Conservation (phyloP, 2,797 vertebrate species). For the Muscicapa striata region DNA sequence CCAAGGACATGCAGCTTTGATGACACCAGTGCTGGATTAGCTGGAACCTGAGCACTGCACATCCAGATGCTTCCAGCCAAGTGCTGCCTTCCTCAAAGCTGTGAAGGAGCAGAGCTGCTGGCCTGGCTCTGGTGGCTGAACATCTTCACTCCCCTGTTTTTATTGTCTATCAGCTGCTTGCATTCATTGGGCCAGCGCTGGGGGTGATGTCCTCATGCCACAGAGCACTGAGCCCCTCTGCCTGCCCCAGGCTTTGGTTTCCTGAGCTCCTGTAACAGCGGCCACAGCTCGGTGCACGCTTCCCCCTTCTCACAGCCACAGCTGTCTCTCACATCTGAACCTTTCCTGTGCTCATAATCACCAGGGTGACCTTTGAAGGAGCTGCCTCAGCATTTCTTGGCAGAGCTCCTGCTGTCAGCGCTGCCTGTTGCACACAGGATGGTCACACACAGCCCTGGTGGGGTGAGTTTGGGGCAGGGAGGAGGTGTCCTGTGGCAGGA, state of each 20-base stretch:
- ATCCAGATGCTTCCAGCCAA: background rate
- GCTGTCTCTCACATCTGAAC: background rate
- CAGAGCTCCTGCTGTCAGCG: background rate
- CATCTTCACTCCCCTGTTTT: background rate
- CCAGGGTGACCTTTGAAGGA: constrained; percentile 2
- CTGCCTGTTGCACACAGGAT: rapidly evolving
- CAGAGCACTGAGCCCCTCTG: rapidly evolving
- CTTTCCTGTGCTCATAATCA: rapidly evolving
- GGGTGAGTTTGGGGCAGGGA: rapidly evolving
- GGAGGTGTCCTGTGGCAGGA: background rate
- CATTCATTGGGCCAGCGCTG: background rate
- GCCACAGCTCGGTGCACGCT: background rate
- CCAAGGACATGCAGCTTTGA: background rate
- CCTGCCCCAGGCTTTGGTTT: background rate
- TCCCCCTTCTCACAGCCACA: constrained; percentile 7
- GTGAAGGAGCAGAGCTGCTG: background rate
- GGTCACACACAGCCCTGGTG: background rate
- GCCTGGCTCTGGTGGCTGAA: background rate
- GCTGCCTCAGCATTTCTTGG: background rate
- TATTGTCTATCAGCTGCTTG: background rate
- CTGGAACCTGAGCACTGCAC: background rate
- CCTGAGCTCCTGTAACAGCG: background rate
- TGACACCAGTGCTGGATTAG: background rate
- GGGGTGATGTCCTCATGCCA: rapidly evolving
- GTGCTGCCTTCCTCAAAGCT: background rate